These are phyloP conservation scores for Triplophysa bombifrons DNA, from an alignment of 2,797 vertebrate species.

Conservation along the genomic window DNA sequence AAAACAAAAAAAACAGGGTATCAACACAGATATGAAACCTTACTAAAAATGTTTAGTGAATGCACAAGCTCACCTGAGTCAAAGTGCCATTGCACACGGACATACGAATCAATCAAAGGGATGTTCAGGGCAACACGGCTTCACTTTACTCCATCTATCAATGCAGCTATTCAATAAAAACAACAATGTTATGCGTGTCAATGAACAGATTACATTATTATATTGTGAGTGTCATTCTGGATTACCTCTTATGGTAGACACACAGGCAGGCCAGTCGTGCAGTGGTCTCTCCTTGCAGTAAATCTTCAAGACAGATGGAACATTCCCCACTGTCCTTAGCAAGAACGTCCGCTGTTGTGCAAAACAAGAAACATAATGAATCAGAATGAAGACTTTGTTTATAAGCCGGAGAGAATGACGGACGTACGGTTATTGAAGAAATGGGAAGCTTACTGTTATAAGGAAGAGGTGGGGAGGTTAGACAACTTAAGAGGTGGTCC, in stretches of 20 bases:
- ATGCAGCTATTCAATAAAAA: conserved; percentile 72
- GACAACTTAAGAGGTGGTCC: conserved; percentile 82
- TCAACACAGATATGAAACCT: neutral
- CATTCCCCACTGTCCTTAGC: conserved; percentile 82
- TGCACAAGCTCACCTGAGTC: conserved; percentile 69
- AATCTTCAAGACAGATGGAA: conserved; percentile 81
- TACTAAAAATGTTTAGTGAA: neutral
- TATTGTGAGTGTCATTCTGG: neutral
- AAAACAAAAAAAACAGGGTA: neutral
- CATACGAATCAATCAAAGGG: conserved; percentile 77
- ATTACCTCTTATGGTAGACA: conserved; percentile 82
- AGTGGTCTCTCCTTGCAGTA: conserved; percentile 80
- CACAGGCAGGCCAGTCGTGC: conserved; percentile 82
- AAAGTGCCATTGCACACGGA: conserved; percentile 60
- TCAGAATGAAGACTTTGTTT: neutral
- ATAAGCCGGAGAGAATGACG: neutral
- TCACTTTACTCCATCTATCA: conserved; percentile 82
- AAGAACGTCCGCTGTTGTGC: conserved; percentile 75
- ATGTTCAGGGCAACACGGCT: conserved; percentile 83
- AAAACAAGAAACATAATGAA: conserved; percentile 1
- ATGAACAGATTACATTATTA: neutral
- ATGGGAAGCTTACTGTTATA: conserved; percentile 75
- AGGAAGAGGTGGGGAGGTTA: conserved; percentile 79
- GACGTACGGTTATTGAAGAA: conserved; percentile 6
- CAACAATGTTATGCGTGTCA: neutral